These are phyloP conservation scores for Buathra laborator DNA, from an alignment of 2,888 invertebrate genomes.

Conservation along the genomic window DNA sequence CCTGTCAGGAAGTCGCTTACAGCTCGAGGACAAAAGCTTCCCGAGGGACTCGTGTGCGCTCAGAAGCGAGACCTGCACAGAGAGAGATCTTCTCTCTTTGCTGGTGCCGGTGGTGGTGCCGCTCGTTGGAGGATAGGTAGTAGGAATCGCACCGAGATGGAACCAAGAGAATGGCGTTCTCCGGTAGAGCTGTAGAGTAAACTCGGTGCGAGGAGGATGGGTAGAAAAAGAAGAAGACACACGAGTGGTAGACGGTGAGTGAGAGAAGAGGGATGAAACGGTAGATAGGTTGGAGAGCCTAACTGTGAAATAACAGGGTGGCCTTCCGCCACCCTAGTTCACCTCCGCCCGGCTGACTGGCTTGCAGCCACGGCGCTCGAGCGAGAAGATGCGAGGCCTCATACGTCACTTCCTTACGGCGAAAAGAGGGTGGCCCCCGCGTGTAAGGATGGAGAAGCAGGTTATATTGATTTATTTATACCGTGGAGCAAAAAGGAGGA, in stretches of 20 bases:
- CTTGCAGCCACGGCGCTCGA: slow-evolving; percentile 31
- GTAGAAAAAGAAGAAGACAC: slow-evolving; percentile 54
- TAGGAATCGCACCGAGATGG: slow-evolving; percentile 50
- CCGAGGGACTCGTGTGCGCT: slow-evolving; percentile 82
- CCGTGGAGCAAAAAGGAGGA: slow-evolving; percentile 69
- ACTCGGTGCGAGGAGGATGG: slow-evolving; percentile 20
- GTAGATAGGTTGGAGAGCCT: slow-evolving; percentile 78
- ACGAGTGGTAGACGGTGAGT: neutral
- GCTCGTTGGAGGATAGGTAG: slow-evolving; percentile 12
- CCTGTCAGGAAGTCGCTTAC: slow-evolving; percentile 85
- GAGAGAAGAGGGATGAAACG: slow-evolving; percentile 14
- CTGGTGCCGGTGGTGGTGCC: neutral
- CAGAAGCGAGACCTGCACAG: slow-evolving; percentile 67
- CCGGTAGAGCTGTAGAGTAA: slow-evolving; percentile 40
- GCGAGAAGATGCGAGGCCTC: slow-evolving; percentile 76
- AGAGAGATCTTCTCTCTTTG: slow-evolving; percentile 35
- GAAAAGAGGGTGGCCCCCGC: slow-evolving; percentile 73
- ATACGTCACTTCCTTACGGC: slow-evolving; percentile 82
- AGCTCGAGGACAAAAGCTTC: slow-evolving; percentile 85
- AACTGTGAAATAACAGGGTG: slow-evolving; percentile 84
- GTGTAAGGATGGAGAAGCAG: slow-evolving; percentile 73
- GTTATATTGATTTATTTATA: slow-evolving; percentile 85
- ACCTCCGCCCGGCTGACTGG: slow-evolving; percentile 43
- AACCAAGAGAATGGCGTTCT: slow-evolving; percentile 57
- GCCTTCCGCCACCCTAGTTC: slow-evolving; percentile 76